phyloP scores from a whole-genome alignment of 2,113 vertebrate species.

The Hyla sarda region DNA sequence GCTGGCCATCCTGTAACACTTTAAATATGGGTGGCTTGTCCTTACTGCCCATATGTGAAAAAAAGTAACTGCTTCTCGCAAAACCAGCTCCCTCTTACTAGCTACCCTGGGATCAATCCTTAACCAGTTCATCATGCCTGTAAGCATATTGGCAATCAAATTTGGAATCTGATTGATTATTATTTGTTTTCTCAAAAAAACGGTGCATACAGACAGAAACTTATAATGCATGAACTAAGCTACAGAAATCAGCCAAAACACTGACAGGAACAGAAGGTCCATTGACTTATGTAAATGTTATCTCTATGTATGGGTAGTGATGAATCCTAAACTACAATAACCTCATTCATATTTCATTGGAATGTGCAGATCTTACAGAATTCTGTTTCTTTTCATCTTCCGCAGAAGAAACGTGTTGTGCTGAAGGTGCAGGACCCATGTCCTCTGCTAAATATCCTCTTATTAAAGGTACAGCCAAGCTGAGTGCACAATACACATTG shows the following conservation, averaged over 20 bases:
- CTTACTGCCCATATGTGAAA: no score
- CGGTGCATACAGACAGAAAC: no score
- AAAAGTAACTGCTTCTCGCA: no score
- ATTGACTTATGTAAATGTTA: constrained; percentile 24
- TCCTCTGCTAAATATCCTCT: neutral
- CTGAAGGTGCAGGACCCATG: neutral
- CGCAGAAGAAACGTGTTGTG: neutral
- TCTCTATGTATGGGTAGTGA: neutral
- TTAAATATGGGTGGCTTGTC: no score
- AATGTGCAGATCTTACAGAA: constrained; percentile 34
- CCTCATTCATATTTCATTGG: constrained; percentile 27
- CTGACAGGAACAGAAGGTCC: constrained; percentile 4
- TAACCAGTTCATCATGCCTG: no score
- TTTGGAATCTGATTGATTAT: no score
- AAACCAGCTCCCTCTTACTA: no score
- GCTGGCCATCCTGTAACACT: no score
- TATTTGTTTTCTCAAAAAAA: no score
- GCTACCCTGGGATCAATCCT: no score
- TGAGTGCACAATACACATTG: neutral
- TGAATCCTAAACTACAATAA: constrained; percentile 13
- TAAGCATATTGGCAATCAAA: no score
- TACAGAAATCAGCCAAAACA: neutral
- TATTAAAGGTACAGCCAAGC: neutral
- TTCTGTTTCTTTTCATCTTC: constrained; percentile 10
- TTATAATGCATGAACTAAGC: neutral